Percentiles rank a stretch among this genome's conserved stretches.
Conservation (phyloP, 2,797 vertebrate genomes). For the Lycodopsis pacificus region DNA sequence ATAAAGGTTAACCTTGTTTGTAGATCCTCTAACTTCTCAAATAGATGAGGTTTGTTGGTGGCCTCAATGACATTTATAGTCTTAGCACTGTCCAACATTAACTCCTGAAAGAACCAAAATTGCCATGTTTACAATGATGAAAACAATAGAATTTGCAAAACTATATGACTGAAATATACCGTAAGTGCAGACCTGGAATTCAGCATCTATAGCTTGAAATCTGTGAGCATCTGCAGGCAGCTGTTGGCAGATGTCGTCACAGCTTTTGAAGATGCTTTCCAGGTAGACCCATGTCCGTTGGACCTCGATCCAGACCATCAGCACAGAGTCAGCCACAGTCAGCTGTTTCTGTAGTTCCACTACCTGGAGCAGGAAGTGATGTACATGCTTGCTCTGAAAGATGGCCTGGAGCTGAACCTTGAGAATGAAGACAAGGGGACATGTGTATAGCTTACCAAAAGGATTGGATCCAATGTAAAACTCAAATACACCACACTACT, state of each 20-base stretch:
- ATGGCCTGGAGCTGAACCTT: conserved; percentile 87
- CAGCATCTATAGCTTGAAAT: conserved; percentile 82
- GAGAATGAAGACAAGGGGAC: conserved; percentile 32
- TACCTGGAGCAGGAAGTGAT: conserved; percentile 84
- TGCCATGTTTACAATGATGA: background rate
- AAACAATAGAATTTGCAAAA: background rate
- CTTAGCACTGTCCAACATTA: conserved; percentile 84
- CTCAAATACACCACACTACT: conserved; percentile 13
- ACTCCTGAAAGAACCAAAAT: conserved; percentile 72
- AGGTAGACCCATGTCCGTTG: conserved; percentile 83
- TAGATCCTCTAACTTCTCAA: conserved; percentile 85
- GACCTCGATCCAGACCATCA: conserved; percentile 87
- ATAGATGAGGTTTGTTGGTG: conserved; percentile 82
- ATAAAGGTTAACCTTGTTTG: conserved; percentile 80
- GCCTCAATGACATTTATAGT: conserved; percentile 87
- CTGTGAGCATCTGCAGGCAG: conserved; percentile 82
- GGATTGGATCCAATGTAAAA: conserved; percentile 7
- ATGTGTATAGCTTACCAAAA: conserved; percentile 4
- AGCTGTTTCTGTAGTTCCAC: conserved; percentile 83
- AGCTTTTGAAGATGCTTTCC: conserved; percentile 87
- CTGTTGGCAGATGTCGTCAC: conserved; percentile 84
- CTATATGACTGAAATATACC: background rate
- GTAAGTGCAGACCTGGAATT: conserved; percentile 84
- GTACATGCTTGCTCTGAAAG: conserved; percentile 84
- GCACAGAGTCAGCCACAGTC: conserved; percentile 80